Conservation (phyloP, 2,888 invertebrate species). For the Cheilosia variabilis region DNA sequence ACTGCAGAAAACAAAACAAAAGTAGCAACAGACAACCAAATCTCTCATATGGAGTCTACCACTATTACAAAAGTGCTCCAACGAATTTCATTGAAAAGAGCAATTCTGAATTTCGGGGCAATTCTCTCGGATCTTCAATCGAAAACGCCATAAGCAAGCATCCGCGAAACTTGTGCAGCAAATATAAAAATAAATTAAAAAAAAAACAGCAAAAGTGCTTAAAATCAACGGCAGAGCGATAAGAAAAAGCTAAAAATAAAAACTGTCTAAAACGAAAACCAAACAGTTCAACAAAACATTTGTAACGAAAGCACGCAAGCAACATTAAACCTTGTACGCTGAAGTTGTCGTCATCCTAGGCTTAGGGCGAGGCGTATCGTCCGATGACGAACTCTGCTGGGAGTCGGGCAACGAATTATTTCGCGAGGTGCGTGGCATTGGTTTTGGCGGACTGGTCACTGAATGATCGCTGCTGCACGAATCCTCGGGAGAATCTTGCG, state of each 20-base stretch:
- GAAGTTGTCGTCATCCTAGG: constrained; percentile 89
- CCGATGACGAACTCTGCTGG: constrained; percentile 84
- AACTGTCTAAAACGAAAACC: constrained; percentile 48
- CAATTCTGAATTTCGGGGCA: too few species aligned
- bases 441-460: constrained; percentile 87
- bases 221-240: background rate
- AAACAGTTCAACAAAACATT: constrained; percentile 60
- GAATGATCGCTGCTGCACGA: constrained; percentile 82
- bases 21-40: too few species aligned
- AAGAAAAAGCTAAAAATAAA: constrained; percentile 3
- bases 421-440: constrained; percentile 90
- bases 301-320: constrained; percentile 56
- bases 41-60: too few species aligned
- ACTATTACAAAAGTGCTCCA: too few species aligned
- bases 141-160: too few species aligned
- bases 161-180: too few species aligned
- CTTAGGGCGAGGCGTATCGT: constrained; percentile 85
- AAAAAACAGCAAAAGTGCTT: background rate
- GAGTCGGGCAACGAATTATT: constrained; percentile 89
- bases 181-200: too few species aligned
- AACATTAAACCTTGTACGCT: constrained; percentile 90
- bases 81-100: too few species aligned
- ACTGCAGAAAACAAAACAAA: too few species aligned
- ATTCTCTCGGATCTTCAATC: too few species aligned
- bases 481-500: constrained; percentile 80